Evolutionary conservation across 1,140 invertebrate species (phyloP), one percentile per base, ranked within the genome.

Genomic region (Ceratosolen fusciceps): DNA sequence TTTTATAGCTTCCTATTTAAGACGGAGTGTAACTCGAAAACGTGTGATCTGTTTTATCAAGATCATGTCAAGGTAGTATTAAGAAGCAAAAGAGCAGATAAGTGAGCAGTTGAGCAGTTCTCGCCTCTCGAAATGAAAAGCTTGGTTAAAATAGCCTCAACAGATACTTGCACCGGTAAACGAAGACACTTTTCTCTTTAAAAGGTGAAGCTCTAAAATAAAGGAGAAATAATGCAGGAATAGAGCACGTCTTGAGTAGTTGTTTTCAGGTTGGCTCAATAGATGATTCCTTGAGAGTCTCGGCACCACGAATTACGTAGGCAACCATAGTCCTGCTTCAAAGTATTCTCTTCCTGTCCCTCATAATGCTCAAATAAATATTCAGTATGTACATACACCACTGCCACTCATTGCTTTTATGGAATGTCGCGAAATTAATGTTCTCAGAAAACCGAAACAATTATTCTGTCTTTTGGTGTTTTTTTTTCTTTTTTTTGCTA

Each of bases 241-340:
- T 43, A 43, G 5, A 43, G 39, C 12, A 12, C 39, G 12, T 37
- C 34, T 47, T 26, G 37, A 60, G 72, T 39, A 60, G 16, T 43
- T n/a, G 24, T 49, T 24, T n/a, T 39, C n/a, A 2, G 10, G 24
- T 54, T 14, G 39, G 24, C 1, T 49, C 29, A 79, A 73, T 79
- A 77, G 47, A 73, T 73, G 60, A 75, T 43, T 65, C 74, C 60
- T 65, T 29, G 37, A 65, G 43, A 75, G 43, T n/a, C 31, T 49
- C 56, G 56, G 43, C 43, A 29, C 7, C 60, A 60, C 60, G 65
- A 75, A 75, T 75, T 75, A 75, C 65, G 60, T 29, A 65, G 60
- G 26, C 43, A 75, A 62, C 9, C 29, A 8, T 26, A 43, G 10
- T 60, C 26, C 19, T 19, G 60, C 43, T 67, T 65, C 60, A 34